Conservation (phyloP, 2,113 vertebrate genomes). For the Eclectus roratus region DNA sequence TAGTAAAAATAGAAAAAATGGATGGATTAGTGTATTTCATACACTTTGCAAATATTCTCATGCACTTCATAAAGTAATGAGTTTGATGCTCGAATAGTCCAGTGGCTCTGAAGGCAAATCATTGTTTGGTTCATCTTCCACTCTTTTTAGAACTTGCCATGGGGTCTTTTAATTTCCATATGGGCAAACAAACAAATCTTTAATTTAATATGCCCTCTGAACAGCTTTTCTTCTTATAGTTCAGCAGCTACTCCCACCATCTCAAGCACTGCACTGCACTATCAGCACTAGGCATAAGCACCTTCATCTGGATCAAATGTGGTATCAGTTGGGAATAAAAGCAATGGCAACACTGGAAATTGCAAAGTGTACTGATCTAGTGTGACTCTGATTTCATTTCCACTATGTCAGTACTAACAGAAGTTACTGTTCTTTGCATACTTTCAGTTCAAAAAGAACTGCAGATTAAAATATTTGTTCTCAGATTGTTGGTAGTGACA, state of each 20-base stretch:
- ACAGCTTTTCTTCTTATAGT: not conserved
- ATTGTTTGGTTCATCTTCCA: not conserved
- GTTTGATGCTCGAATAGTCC: conserved; percentile 10
- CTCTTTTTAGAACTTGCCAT: conserved; percentile 2
- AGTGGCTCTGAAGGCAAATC: not conserved
- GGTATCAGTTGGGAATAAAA: not conserved
- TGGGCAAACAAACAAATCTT: not conserved
- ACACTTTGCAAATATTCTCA: not conserved
- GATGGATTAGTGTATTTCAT: not conserved
- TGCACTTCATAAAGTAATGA: not conserved
- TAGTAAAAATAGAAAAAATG: not conserved
- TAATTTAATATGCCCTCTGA: not conserved
- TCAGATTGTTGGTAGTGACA: not conserved
- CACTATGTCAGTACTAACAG: not conserved
- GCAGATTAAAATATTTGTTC: not conserved
- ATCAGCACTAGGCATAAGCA: not conserved
- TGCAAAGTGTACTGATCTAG: not conserved
- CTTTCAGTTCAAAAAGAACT: conserved; percentile 3
- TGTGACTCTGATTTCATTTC: not conserved
- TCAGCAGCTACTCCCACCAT: conserved; percentile 22
- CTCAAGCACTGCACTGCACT: not conserved
- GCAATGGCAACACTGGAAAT: not conserved
- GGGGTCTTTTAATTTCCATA: conserved; percentile 22
- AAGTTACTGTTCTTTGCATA: not conserved
- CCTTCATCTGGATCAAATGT: not conserved